phyloP scores from a whole-genome alignment of 2,888 invertebrate species.

The Lordiphosa fenestrarum region DNA sequence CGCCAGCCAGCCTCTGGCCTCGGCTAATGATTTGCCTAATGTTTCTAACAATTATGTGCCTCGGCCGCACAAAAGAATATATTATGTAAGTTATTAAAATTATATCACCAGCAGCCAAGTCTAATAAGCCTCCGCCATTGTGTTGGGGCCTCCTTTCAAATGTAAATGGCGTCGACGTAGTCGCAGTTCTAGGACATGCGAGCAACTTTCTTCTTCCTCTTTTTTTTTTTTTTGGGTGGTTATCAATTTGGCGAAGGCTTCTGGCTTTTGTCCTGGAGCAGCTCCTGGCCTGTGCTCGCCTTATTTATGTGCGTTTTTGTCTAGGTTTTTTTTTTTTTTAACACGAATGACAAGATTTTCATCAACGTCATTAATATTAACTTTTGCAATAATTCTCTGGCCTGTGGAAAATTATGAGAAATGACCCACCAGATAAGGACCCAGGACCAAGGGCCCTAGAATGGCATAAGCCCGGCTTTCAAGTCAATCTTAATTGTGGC shows the following conservation, averaged over 20 bases:
- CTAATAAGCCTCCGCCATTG: conserved; percentile 60
- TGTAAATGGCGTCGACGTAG: conserved; percentile 64
- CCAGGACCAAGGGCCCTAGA: conserved; percentile 22
- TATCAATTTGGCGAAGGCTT: conserved; percentile 62
- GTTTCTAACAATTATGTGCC: conserved; percentile 71
- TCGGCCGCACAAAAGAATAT: conserved; percentile 65
- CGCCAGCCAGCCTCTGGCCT: conserved; percentile 32
- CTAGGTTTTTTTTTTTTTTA: conserved; percentile 32
- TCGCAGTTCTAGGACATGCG: conserved; percentile 31
- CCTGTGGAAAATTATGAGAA: conserved; percentile 72
- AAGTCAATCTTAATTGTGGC: conserved; percentile 68
- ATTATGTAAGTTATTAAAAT: conserved; percentile 72
- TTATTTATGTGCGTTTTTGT: conserved; percentile 54
- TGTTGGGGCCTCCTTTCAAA: conserved; percentile 56
- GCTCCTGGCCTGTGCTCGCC: conserved; percentile 33
- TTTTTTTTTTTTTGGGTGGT: conserved; percentile 52
- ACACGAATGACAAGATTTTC: conserved; percentile 74
- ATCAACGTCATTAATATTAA: conserved; percentile 77
- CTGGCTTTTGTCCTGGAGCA: conserved; percentile 52
- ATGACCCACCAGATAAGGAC: conserved; percentile 67
- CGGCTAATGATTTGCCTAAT: conserved; percentile 70
- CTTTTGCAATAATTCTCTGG: conserved; percentile 74
- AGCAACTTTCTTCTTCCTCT: conserved; percentile 32
- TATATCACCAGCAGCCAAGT: conserved; percentile 63
- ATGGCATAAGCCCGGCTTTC: conserved; percentile 57